Conservation (phyloP, 2,113 vertebrate genomes). For the Ictalurus furcatus region DNA sequence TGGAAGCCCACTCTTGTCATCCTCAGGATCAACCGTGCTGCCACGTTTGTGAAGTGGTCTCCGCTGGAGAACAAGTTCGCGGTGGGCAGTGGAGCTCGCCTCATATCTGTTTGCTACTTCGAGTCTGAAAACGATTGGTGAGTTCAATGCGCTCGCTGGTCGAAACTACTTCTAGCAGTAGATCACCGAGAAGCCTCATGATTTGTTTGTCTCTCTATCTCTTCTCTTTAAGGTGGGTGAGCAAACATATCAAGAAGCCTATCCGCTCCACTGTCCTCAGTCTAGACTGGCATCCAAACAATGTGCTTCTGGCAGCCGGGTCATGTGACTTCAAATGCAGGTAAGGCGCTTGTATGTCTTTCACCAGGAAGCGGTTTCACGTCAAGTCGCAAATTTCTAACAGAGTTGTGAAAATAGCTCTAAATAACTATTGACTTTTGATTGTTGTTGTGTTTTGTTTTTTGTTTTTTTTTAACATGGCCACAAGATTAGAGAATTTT, state of each 20-base stretch:
- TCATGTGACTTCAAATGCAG: conserved; percentile 99
- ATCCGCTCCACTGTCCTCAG: conserved; percentile 97
- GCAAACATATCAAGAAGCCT: conserved; percentile 99
- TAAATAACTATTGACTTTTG: not conserved
- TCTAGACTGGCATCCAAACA: conserved; percentile 99
- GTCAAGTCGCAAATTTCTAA: not conserved
- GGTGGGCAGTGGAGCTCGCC: conserved; percentile 93
- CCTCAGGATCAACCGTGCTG: conserved; percentile 94
- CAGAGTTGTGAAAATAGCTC: not conserved
- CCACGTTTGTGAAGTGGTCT: conserved; percentile 98
- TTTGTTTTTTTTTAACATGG: not conserved
- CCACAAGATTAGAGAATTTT: not conserved
- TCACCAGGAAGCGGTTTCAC: not conserved
- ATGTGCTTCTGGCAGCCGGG: conserved; percentile 93
- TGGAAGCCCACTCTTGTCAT: conserved; percentile 99
- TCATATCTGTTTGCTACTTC: conserved; percentile 99
- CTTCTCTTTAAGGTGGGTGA: conserved; percentile 89
- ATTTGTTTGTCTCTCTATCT: not conserved
- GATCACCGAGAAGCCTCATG: not conserved
- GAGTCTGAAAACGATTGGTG: conserved; percentile 99
- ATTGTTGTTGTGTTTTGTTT: no score
- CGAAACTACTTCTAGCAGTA: not conserved
- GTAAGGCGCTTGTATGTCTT: conserved; percentile 64
- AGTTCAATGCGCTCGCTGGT: conserved; percentile 32
- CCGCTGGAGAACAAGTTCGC: conserved; percentile 98